Evolutionary conservation across 1,140 invertebrate genomes (phyloP).

Genomic region (Drosophila kikkawai): DNA sequence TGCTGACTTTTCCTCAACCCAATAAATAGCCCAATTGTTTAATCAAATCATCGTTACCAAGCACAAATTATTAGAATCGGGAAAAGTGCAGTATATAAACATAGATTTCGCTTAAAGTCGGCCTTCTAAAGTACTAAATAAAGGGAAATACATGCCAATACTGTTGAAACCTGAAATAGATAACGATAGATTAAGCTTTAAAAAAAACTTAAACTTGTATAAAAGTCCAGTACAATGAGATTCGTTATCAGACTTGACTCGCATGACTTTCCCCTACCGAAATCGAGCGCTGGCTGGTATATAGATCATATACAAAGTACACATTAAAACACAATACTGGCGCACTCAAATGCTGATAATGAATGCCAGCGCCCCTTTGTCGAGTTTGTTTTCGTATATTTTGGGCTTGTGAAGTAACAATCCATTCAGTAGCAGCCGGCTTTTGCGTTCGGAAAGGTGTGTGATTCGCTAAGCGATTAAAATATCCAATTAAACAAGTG

Average conservation of each 20-base stretch:
- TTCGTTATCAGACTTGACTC: slow-evolving; percentile 39
- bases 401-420: slow-evolving; percentile 11
- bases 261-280: slow-evolving; percentile 30
- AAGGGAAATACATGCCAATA: background rate
- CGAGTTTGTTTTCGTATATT: slow-evolving; percentile 24
- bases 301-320: slow-evolving; percentile 18
- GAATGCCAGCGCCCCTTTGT: slow-evolving; percentile 29
- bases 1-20: slow-evolving; percentile 21
- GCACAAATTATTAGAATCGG: slow-evolving; percentile 15
- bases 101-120: slow-evolving; percentile 1
- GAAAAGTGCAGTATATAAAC: slow-evolving; percentile 9
- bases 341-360: slow-evolving; percentile 41
- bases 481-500: slow-evolving; percentile 8
- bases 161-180: background rate
- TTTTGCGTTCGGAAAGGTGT: slow-evolving; percentile 61
- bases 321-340: slow-evolving; percentile 13
- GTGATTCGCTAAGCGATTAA: slow-evolving; percentile 24
- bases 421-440: slow-evolving; percentile 53
- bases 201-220: slow-evolving; percentile 10
- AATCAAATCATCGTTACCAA: slow-evolving; percentile 45
- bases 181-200: slow-evolving; percentile 24
- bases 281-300: slow-evolving; percentile 15
- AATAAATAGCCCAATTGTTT: background rate
- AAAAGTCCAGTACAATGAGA: slow-evolving; percentile 34
- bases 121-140: background rate